Conservation (phyloP, 2,797 vertebrate genomes). For the Salarias fasciatus region DNA sequence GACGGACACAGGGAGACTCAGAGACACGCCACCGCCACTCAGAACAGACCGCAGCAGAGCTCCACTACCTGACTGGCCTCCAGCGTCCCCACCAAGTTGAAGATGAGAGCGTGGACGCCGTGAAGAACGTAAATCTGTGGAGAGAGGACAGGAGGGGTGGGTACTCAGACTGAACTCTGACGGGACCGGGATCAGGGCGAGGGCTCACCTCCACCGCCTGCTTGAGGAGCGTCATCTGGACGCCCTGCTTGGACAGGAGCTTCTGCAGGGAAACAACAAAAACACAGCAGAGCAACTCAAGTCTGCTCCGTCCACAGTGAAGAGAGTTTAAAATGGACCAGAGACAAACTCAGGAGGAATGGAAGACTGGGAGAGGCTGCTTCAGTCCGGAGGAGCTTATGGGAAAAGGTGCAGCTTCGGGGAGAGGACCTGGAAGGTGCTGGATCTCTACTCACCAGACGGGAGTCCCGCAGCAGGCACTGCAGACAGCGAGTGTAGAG, state of each 20-base stretch:
- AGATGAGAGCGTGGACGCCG: slow-evolving; percentile 92
- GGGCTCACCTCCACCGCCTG: slow-evolving; percentile 93
- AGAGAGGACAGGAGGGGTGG: not conserved
- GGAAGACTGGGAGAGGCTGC: no score
- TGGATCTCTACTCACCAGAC: slow-evolving; percentile 90
- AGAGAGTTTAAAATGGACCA: no score
- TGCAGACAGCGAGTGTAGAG: slow-evolving; percentile 97
- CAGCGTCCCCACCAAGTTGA: slow-evolving; percentile 94
- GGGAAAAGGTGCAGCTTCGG: no score
- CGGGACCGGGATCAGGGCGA: no score
- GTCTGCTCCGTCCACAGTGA: no score
- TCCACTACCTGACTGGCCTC: slow-evolving; percentile 91
- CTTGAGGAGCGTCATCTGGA: slow-evolving; percentile 95
- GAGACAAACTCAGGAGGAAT: no score
- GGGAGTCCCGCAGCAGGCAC: slow-evolving; percentile 93
- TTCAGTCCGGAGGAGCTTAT: no score
- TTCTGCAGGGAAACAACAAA: slow-evolving; percentile 81
- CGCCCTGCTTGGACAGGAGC: slow-evolving; percentile 91
- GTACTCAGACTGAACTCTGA: no score
- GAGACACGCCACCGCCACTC: not conserved
- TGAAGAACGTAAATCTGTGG: slow-evolving; percentile 94
- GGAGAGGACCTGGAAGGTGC: no score
- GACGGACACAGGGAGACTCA: not conserved
- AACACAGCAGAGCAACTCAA: slow-evolving; percentile 2
- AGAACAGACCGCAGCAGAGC: not conserved